Evolutionary conservation across 2,888 invertebrate species (phyloP).

Genomic region (Cheilosia urbana): DNA sequence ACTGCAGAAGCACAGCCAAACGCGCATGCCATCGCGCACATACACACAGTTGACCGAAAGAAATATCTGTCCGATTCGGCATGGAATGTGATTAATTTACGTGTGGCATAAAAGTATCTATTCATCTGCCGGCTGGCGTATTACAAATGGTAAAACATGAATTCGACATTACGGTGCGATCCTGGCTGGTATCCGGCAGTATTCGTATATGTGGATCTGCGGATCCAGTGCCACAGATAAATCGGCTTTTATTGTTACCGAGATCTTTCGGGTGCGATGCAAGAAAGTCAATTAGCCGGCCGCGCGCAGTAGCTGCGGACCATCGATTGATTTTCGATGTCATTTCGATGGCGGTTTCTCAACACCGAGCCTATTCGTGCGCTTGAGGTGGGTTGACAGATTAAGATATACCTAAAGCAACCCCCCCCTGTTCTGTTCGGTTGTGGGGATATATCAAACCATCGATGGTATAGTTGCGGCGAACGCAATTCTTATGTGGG

Average conservation of each 20-base stretch:
- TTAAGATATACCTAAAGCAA: slow-evolving; percentile 47
- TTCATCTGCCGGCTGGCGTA: slow-evolving; percentile 74
- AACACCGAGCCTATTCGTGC: slow-evolving; percentile 10
- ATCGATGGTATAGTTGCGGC: slow-evolving; percentile 1
- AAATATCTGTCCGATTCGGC: slow-evolving; percentile 51
- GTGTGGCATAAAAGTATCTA: slow-evolving; percentile 71
- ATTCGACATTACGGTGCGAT: slow-evolving; percentile 75
- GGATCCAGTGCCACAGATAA: slow-evolving; percentile 61
- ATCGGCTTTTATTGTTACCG: slow-evolving; percentile 68
- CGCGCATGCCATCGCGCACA: too few species aligned
- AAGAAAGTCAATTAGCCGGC: slow-evolving; percentile 51
- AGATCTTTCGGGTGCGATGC: slow-evolving; percentile 8
- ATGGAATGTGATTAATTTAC: slow-evolving; percentile 70
- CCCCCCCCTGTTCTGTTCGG: background rate
- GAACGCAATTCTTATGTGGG: slow-evolving; percentile 16
- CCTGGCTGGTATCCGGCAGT: slow-evolving; percentile 16
- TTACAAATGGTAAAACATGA: slow-evolving; percentile 77
- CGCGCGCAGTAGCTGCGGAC: slow-evolving; percentile 37
- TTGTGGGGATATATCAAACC: slow-evolving; percentile 23
- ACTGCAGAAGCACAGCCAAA: slow-evolving; percentile 1
- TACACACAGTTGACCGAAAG: background rate
- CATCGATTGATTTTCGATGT: slow-evolving; percentile 63
- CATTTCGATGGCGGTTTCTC: slow-evolving; percentile 19
- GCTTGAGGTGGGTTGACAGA: slow-evolving; percentile 61
- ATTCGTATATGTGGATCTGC: slow-evolving; percentile 34